Evolutionary conservation across 1,140 invertebrate species (phyloP).

Genomic region (Hylaeus volcanicus): DNA sequence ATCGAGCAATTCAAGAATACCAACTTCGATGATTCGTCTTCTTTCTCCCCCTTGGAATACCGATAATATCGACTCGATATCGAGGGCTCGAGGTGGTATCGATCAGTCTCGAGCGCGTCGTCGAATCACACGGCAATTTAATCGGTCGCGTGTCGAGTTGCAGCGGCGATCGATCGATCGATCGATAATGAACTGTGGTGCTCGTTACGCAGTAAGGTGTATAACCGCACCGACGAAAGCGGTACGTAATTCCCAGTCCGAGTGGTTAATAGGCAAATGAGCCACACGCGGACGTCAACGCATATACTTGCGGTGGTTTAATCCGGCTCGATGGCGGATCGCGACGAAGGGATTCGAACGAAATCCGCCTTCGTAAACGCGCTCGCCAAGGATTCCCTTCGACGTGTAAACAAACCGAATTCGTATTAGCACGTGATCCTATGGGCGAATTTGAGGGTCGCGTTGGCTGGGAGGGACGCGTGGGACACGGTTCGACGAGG

Average conservation of each 20-base stretch:
- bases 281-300: background rate
- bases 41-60: no score
- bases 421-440: background rate
- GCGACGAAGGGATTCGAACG: constrained; percentile 6
- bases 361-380: constrained; percentile 19
- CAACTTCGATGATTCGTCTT: no score
- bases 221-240: constrained; percentile 1
- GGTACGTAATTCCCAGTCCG: constrained; percentile 43
- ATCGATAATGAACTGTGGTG: constrained; percentile 38
- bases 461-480: background rate
- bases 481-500: background rate
- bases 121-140: constrained; percentile 45
- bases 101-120: constrained; percentile 17
- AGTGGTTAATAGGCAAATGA: constrained; percentile 61
- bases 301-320: constrained; percentile 34
- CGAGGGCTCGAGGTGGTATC: background rate
- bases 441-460: background rate
- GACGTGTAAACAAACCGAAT: constrained; percentile 8
- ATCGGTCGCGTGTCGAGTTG: constrained; percentile 10
- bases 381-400: constrained; percentile 2
- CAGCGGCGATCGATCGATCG: constrained; percentile 14
- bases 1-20: no score
- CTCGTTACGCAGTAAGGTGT: constrained; percentile 16
- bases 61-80: background rate
- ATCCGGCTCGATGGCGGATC: constrained; percentile 14